Evolutionary conservation across 1,140 invertebrate species (phyloP), one percentile per base, ranked within the genome.

Genomic region (Trypoxylus dichotomus): DNA sequence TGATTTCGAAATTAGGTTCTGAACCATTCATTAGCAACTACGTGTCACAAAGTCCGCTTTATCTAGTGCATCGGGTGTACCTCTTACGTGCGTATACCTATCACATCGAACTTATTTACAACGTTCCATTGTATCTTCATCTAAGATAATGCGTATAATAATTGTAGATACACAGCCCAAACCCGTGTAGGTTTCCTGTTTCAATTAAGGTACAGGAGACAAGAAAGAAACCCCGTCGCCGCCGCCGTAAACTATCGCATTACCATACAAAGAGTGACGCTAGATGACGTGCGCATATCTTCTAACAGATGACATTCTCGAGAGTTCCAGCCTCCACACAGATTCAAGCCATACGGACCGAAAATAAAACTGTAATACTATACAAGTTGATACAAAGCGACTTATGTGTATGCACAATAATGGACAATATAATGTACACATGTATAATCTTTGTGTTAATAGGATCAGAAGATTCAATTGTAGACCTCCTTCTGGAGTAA

Each of bases 311-410:
- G 47, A 54, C 47, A 54, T 54, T 54, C 47, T 54, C 19, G 47
- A 54, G 19, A n/a, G 47, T 0, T 54, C 19, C 47, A 54, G 47
- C 47, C 47, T 54, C 47, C 47, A 54, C 47, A 54, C 47, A 54
- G 47, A 54, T 54, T 54, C 15, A n/a, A 54, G 19, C 19, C 47
- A 3, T 54, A 19, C 24, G 0, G 21, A 68, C 60, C 60, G 60
- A 68, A 68, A 68, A 68, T 68, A 68, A 68, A 27, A 68, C 60
- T 5, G 60, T 68, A 68, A 68, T 15, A 27, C 60, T 68, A 68
- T 29, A 68, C 60, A 25, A 19, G 60, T 68, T 29, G 27, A 25
- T 25, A 68, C 24, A 27, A 15, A 68, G 21, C 24, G 27, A 29
- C 24, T 13, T 24, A 8, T 68, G 15, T 68, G 27, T 68, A 19